These are phyloP conservation scores for Xenopus laevis DNA, from an alignment of 2,113 vertebrate species.

Conservation along the genomic window DNA sequence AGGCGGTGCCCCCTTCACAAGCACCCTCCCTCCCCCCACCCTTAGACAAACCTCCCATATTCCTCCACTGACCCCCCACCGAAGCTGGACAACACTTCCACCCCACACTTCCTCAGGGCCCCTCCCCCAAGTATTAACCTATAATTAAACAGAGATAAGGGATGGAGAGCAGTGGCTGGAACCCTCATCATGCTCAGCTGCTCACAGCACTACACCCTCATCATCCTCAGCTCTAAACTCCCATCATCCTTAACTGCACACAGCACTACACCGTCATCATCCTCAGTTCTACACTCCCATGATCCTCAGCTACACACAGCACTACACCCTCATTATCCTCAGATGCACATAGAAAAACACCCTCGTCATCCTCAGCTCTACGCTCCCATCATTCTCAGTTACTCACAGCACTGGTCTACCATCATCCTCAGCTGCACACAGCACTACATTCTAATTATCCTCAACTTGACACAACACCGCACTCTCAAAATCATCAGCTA, in stretches of 20 bases:
- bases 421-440: too few species aligned
- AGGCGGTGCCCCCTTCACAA: not conserved
- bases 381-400: too few species aligned
- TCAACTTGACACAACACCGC: too few species aligned
- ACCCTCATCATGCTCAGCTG: not conserved
- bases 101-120: slow-evolving; percentile 20
- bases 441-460: too few species aligned
- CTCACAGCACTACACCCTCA: too few species aligned
- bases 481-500: too few species aligned
- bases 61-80: not conserved
- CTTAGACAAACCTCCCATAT: not conserved
- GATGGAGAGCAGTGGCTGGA: not conserved
- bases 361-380: too few species aligned
- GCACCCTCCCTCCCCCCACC: not conserved
- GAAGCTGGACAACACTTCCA: not conserved
- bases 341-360: not conserved
- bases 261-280: not conserved
- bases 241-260: not conserved
- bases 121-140: slow-evolving; percentile 31
- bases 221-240: too few species aligned
- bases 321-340: not conserved
- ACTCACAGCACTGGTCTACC: too few species aligned
- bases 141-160: slow-evolving; percentile 18
- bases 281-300: too few species aligned
- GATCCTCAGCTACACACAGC: not conserved